Conservation (phyloP, 2,113 vertebrate genomes). For the Heptranchias perlo region DNA sequence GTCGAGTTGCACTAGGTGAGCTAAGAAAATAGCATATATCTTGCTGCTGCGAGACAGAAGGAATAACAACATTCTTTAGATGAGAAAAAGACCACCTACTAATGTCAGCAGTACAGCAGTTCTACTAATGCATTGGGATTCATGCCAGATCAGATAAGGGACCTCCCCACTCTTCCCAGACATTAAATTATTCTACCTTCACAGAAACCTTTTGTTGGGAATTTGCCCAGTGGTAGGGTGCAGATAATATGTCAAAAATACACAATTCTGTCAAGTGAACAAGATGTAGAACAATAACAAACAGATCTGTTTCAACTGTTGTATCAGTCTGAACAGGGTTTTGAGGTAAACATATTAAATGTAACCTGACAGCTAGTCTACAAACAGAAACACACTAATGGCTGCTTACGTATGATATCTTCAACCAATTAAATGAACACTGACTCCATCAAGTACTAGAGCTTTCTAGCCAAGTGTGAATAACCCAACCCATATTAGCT, state of each 20-base stretch:
- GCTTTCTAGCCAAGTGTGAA: neutral
- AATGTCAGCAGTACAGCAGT: constrained; percentile 44
- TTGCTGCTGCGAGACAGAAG: constrained; percentile 41
- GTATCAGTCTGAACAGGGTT: constrained; percentile 48
- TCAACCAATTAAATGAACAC: constrained; percentile 9
- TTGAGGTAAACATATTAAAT: constrained; percentile 28
- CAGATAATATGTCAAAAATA: constrained; percentile 51
- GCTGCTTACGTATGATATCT: constrained; percentile 9
- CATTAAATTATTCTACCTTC: constrained; percentile 54
- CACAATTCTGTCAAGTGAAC: constrained; percentile 42
- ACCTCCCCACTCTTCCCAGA: constrained; percentile 48
- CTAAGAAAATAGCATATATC: constrained; percentile 22
- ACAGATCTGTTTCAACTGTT: constrained; percentile 42
- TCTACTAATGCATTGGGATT: constrained; percentile 48
- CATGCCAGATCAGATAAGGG: constrained; percentile 54
- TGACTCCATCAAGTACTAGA: neutral
- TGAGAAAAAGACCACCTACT: constrained; percentile 45
- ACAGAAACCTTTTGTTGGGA: constrained; percentile 45
- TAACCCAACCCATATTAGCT: neutral
- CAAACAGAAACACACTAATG: neutral
- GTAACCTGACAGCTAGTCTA: constrained; percentile 3
- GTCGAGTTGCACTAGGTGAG: neutral
- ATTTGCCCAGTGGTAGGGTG: constrained; percentile 50
- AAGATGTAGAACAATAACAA: constrained; percentile 45
- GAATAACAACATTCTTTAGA: constrained; percentile 39